These are phyloP conservation scores for Lepidonotus clava DNA, from an alignment of 2,888 invertebrate genomes.

Conservation along the genomic window DNA sequence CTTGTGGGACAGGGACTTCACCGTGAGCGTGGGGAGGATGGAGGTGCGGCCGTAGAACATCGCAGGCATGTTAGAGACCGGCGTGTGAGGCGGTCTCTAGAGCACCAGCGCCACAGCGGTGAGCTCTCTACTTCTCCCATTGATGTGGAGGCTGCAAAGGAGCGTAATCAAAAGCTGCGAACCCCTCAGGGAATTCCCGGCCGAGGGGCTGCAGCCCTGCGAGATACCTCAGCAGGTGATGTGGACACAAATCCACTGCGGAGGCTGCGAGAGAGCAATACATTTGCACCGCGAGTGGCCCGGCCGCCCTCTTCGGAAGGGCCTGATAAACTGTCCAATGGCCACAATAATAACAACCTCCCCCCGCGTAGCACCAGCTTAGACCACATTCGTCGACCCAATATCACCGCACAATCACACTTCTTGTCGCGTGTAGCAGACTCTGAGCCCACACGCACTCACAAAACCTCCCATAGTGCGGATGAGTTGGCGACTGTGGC, in stretches of 20 bases:
- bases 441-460: not conserved
- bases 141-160: slow-evolving; percentile 62
- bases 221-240: slow-evolving; percentile 79
- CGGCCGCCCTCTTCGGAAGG: not conserved
- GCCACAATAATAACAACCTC: not conserved
- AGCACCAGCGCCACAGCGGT: slow-evolving; percentile 70
- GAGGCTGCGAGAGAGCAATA: slow-evolving; percentile 82
- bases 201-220: slow-evolving; percentile 50
- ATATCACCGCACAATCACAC: not conserved
- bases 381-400: slow-evolving; percentile 31
- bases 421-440: not conserved
- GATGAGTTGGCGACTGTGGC: slow-evolving; percentile 30
- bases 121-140: slow-evolving; percentile 61
- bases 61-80: slow-evolving; percentile 68
- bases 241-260: slow-evolving; percentile 85
- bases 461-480: slow-evolving; percentile 50
- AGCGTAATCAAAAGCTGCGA: slow-evolving; percentile 70
- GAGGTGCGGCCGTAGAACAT: slow-evolving; percentile 51
- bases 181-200: slow-evolving; percentile 76
- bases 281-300: slow-evolving; percentile 55
- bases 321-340: not conserved
- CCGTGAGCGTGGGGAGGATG: slow-evolving; percentile 32
- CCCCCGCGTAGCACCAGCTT: slow-evolving; percentile 46
- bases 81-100: slow-evolving; percentile 72
- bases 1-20: slow-evolving; percentile 87